Base-by-base conservation (phyloP, 2,888 invertebrate species). In the Augochlorella aurata region DNA sequence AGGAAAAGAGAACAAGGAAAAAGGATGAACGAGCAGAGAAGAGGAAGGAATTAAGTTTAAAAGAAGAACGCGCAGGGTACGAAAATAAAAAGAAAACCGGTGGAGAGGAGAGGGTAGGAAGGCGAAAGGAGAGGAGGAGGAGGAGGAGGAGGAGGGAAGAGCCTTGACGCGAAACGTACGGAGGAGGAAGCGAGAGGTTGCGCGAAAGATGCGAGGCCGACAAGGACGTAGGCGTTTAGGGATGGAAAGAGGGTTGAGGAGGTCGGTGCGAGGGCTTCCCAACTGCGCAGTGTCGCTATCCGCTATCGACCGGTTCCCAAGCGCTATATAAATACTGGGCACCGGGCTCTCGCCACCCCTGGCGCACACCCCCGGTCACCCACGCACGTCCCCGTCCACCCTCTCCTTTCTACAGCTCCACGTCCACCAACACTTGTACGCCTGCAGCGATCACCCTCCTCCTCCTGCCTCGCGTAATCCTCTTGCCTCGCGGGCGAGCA, bases 321-420 rank as follows among this genome's bases (percentile, higher is more conserved):
- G 90, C 89, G 90, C 91, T 92, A 93, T 92, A 93, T 93, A 93
- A 92, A 93, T 92, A 93, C 93, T 90, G 90, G 91, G 91, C 90
- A 91, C 90, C 89, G 89, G 91, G 91, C 89, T 92, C 89, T 89
- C 86, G 87, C 89, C 87, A 90, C 89, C 90, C 88, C 87, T 79
- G 82, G 74, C 84, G 74, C 85, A 77, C 85, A 85, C 79, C 86
- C 89, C 84, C 85, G 77, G 77, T 83, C 86, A 83, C 89, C 87
- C 85, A 87, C 84, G 79, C 74, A 67, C 68, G 67, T 71, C 74
- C 74, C 73, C 67, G 45, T 50, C 29, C 80, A 58, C 66, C 66
- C 66, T 58, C 29, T 58, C 69, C 58, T 76, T 71, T 74, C 45
- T 72, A 38, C 58, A 52, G 68, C 50, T 73, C 72, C n/a, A 58